These are phyloP conservation scores for Zaprionus tsacasi DNA, from an alignment of 1,140 invertebrate species.

Conservation along the genomic window DNA sequence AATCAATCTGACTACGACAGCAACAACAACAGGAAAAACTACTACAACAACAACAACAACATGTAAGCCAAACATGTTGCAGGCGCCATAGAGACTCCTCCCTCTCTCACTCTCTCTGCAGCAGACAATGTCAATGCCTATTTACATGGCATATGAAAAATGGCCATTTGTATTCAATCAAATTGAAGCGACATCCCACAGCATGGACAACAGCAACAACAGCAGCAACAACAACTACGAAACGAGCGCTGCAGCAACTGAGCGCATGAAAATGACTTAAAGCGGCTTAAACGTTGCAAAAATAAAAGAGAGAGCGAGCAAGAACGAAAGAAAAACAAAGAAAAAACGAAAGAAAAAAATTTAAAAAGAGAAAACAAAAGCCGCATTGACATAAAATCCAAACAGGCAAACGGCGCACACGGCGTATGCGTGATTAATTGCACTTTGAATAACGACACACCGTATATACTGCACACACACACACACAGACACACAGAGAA, in stretches of 20 bases:
- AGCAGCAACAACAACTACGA: constrained; percentile 27
- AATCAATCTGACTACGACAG: constrained; percentile 37
- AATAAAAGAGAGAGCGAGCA: neutral
- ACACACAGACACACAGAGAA: constrained; percentile 13
- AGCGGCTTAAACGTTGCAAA: constrained; percentile 43
- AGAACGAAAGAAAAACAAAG: constrained; percentile 15
- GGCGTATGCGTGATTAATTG: constrained; percentile 78
- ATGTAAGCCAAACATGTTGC: constrained; percentile 53
- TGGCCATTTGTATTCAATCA: constrained; percentile 62
- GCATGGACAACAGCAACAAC: constrained; percentile 43
- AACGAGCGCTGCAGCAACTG: constrained; percentile 17
- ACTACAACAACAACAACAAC: constrained; percentile 18
- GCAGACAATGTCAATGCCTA: constrained; percentile 65
- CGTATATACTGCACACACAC: constrained; percentile 29
- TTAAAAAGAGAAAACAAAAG: constrained; percentile 22
- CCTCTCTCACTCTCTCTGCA: constrained; percentile 11
- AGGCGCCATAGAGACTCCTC: constrained; percentile 1
- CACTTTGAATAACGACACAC: constrained; percentile 59
- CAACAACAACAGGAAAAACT: constrained; percentile 23
- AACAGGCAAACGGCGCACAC: constrained; percentile 25
- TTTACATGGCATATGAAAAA: constrained; percentile 74
- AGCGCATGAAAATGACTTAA: constrained; percentile 49
- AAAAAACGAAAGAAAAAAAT: constrained; percentile 36
- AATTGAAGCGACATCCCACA: constrained; percentile 49
- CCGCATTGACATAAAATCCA: constrained; percentile 4